Evolutionary conservation across 2,888 invertebrate genomes (phyloP).

Genomic region (Drosophila tripunctata): DNA sequence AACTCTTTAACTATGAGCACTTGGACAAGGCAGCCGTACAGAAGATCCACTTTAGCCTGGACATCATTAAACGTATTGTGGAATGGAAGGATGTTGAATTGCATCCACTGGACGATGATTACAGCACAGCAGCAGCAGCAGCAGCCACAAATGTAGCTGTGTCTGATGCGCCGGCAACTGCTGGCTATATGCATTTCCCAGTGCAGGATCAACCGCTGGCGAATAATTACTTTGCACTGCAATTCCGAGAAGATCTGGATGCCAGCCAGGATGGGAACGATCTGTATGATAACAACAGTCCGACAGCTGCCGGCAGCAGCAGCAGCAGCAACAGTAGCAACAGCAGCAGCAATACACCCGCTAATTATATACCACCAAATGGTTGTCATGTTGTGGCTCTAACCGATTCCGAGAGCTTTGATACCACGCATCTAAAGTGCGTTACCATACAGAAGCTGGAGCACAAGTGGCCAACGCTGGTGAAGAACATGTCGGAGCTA

Average conservation of each 20-base stretch:
- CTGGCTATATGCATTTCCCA: conserved; percentile 76
- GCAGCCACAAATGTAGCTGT: conserved; percentile 14
- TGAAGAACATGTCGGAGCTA: conserved; percentile 87
- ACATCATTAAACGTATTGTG: conserved; percentile 93
- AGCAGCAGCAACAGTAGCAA: neutral
- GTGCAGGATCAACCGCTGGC: conserved; percentile 79
- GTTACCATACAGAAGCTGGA: conserved; percentile 93
- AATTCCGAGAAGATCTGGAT: conserved; percentile 69
- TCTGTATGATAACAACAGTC: conserved; percentile 34
- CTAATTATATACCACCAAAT: conserved; percentile 45
- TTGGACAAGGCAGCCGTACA: conserved; percentile 88
- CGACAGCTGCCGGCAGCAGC: neutral
- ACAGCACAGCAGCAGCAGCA: conserved; percentile 14
- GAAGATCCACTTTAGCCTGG: conserved; percentile 93
- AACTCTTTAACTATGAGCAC: conserved; percentile 88
- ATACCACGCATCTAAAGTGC: conserved; percentile 94
- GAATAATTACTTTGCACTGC: conserved; percentile 83
- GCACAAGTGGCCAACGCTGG: conserved; percentile 92
- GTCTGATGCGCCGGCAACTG: conserved; percentile 18
- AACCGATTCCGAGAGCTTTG: conserved; percentile 92
- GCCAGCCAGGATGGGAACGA: conserved; percentile 15
- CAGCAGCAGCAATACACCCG: conserved; percentile 19
- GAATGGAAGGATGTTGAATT: conserved; percentile 94
- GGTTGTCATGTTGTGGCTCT: conserved; percentile 85
- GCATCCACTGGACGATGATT: conserved; percentile 91